A percentile compares a stretch with the other conserved stretches of the same genome.
Conservation (phyloP, 2,888 invertebrate genomes). For the Protonemura montana region DNA sequence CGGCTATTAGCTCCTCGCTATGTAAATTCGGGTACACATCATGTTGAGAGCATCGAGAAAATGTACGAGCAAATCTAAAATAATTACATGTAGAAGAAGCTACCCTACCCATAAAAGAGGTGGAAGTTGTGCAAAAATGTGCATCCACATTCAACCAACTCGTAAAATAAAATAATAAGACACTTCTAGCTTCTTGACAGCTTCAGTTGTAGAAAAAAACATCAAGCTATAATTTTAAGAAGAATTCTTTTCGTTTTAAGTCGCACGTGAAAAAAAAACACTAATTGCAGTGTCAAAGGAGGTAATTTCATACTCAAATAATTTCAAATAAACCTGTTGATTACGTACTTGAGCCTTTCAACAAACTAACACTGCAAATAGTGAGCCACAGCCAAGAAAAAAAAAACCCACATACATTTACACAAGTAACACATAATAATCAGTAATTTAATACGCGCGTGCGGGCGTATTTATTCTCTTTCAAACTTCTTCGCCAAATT, state of each 20-base stretch:
- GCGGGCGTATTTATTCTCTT: not conserved
- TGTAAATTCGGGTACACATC: too few relatives aligned
- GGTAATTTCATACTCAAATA: not conserved
- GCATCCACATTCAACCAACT: not conserved
- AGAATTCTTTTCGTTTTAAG: not conserved
- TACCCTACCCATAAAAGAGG: too few relatives aligned
- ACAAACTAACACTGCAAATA: not conserved
- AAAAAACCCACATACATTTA: not conserved
- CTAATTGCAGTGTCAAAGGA: not conserved
- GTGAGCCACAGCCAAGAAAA: not conserved
- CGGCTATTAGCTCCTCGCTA: not conserved
- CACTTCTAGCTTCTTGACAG: not conserved
- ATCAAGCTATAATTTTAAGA: constrained; percentile 2
- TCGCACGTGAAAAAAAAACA: not conserved
- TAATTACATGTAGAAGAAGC: too few relatives aligned
- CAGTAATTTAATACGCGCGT: constrained; percentile 20
- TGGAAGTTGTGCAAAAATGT: too few relatives aligned
- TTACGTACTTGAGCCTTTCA: not conserved
- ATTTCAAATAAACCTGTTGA: constrained; percentile 7
- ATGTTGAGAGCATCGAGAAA: too few relatives aligned
- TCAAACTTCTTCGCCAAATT: not conserved
- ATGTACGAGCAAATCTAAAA: too few relatives aligned
- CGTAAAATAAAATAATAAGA: not conserved
- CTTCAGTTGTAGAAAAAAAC: not conserved
- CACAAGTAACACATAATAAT: not conserved